Conservation (phyloP, 2,797 vertebrate species). For the Lagodon rhomboides region DNA sequence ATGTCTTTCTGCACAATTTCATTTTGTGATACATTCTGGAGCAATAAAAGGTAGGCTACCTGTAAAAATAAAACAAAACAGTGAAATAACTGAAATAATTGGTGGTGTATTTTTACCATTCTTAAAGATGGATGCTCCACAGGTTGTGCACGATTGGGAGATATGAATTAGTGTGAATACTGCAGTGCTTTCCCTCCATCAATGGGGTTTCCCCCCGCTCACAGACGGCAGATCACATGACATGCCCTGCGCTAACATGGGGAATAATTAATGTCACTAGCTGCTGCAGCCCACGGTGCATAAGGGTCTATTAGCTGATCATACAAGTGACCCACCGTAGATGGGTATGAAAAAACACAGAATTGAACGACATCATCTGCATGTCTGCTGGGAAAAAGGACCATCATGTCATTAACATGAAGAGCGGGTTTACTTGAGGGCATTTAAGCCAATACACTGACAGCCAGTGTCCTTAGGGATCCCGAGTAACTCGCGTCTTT, state of each 20-base stretch:
- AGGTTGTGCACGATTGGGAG: constrained; percentile 48
- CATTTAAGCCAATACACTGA: constrained; percentile 20
- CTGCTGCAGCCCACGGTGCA: constrained; percentile 42
- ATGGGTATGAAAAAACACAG: not conserved
- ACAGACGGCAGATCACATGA: constrained; percentile 65
- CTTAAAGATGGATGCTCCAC: constrained; percentile 44
- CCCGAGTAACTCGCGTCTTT: constrained; percentile 19
- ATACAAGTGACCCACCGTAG: not conserved
- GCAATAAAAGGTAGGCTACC: not conserved
- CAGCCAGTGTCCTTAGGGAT: constrained; percentile 23
- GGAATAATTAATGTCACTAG: constrained; percentile 27
- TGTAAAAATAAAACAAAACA: not conserved
- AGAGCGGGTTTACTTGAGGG: constrained; percentile 3
- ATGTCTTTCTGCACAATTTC: not conserved
- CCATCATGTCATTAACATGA: constrained; percentile 17
- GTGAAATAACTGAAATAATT: not conserved
- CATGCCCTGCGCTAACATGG: constrained; percentile 48
- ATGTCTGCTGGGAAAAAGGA: constrained; percentile 6
- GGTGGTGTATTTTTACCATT: no score
- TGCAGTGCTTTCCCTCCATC: constrained; percentile 73
- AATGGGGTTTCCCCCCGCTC: constrained; percentile 72
- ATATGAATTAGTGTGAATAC: constrained; percentile 39
- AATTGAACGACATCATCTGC: not conserved
- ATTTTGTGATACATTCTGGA: constrained; percentile 1
- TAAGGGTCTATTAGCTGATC: not conserved